Evolutionary conservation across 2,888 invertebrate species (phyloP).

Genomic region (Latrodectus hesperus): DNA sequence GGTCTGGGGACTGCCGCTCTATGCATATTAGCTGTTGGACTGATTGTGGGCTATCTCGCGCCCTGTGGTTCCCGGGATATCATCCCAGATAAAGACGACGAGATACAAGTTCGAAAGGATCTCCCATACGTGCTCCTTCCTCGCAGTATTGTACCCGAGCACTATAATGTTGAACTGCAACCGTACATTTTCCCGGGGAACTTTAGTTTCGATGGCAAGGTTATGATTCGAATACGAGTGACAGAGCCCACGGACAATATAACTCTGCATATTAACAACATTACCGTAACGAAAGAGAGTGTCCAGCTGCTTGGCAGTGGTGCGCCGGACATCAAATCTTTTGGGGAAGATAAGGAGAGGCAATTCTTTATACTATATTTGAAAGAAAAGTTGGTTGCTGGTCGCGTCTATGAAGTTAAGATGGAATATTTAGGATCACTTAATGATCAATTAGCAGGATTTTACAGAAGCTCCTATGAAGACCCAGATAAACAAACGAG

Average conservation of each 20-base stretch:
- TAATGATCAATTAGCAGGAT: slow-evolving; percentile 85
- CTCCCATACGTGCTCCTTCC: slow-evolving; percentile 58
- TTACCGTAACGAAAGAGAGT: slow-evolving; percentile 80
- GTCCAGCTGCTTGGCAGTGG: slow-evolving; percentile 73
- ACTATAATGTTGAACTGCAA: slow-evolving; percentile 67
- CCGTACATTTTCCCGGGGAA: slow-evolving; percentile 58
- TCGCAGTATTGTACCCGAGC: slow-evolving; percentile 59
- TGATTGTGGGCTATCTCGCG: slow-evolving; percentile 50
- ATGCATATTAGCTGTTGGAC: slow-evolving; percentile 37
- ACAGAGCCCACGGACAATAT: slow-evolving; percentile 80
- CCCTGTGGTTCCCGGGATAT: slow-evolving; percentile 15
- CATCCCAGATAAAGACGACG: background rate
- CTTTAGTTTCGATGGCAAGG: slow-evolving; percentile 69
- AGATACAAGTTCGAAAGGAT: background rate
- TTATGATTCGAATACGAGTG: slow-evolving; percentile 77
- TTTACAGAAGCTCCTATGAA: slow-evolving; percentile 87
- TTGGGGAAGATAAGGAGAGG: slow-evolving; percentile 72
- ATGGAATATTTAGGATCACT: slow-evolving; percentile 84
- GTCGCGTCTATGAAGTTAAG: slow-evolving; percentile 81
- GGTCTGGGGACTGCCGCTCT: slow-evolving; percentile 5
- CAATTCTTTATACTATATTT: slow-evolving; percentile 84
- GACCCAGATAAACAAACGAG: slow-evolving; percentile 81
- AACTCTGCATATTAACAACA: slow-evolving; percentile 84
- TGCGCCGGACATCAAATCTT: background rate
- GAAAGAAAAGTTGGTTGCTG: slow-evolving; percentile 78